Evolutionary conservation across 2,113 vertebrate species (phyloP).

Genomic region (Pao palembangensis): DNA sequence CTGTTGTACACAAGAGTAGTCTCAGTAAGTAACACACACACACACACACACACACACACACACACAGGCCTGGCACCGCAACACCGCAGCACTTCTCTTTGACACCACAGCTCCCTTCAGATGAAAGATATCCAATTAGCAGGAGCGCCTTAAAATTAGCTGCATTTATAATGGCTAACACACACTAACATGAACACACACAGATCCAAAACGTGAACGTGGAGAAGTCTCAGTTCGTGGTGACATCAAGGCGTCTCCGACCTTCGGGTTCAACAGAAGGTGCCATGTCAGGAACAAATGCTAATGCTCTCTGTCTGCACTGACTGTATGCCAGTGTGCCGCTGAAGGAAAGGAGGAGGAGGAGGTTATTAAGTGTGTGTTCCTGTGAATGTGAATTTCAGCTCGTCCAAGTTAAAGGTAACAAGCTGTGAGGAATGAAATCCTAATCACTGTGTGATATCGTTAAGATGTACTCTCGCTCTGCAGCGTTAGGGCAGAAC

Average conservation of each 20-base stretch:
- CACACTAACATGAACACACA: slow-evolving; percentile 16
- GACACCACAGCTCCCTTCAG: no score
- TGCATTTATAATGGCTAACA: neutral
- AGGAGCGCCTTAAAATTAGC: no score
- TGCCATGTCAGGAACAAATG: slow-evolving; percentile 22
- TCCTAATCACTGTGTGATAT: slow-evolving; percentile 56
- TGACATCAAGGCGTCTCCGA: slow-evolving; percentile 10
- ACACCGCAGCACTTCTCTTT: neutral
- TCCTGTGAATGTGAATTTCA: neutral
- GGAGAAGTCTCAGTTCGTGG: neutral
- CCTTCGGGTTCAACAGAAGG: slow-evolving; percentile 4
- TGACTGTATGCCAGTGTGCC: slow-evolving; percentile 17
- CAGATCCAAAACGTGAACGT: neutral
- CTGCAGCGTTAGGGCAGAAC: slow-evolving; percentile 8
- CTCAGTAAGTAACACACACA: neutral
- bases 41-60: slow-evolving; percentile 4
- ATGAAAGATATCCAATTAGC: no score
- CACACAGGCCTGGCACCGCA: neutral
- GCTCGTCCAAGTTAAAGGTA: slow-evolving; percentile 47
- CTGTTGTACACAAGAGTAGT: slow-evolving; percentile 3
- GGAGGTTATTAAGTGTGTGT: slow-evolving; percentile 1
- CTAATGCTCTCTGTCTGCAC: slow-evolving; percentile 15
- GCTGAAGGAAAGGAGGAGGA: slow-evolving; percentile 1
- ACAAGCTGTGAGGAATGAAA: slow-evolving; percentile 54
- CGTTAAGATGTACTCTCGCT: slow-evolving; percentile 44